A percentile compares a stretch with the other conserved stretches of the same genome.
These are phyloP conservation scores for Drosophila prosaltans DNA, from an alignment of 1,140 invertebrate species.

Conservation along the genomic window DNA sequence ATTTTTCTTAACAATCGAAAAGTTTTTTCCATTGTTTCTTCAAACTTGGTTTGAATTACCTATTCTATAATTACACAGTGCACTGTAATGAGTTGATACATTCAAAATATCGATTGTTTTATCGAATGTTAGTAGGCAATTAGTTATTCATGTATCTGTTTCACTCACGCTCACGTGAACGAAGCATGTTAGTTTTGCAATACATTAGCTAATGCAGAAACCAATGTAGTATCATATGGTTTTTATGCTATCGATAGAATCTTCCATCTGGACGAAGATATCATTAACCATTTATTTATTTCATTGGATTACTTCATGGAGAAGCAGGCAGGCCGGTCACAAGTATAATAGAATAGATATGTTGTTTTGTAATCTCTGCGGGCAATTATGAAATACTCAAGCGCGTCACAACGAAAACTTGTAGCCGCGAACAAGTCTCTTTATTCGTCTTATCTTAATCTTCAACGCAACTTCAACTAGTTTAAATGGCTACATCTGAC, in stretches of 20 bases:
- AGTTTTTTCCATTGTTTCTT: no score
- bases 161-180: neutral
- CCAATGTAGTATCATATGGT: no score
- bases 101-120: no score
- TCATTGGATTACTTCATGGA: neutral
- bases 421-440: neutral
- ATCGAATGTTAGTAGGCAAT: neutral
- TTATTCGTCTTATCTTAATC: neutral
- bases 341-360: conserved; percentile 3
- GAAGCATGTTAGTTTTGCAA: neutral
- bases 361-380: conserved; percentile 8
- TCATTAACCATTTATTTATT: neutral
- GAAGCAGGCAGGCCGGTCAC: neutral
- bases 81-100: no score
- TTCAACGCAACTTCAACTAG: neutral
- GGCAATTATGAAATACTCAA: conserved; percentile 7
- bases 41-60: no score
- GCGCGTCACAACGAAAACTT: neutral
- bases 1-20: no score
- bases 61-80: no score
- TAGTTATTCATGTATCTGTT: neutral
- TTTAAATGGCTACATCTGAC: conserved; percentile 68
- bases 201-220: no score
- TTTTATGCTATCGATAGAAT: neutral
- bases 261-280: neutral